A percentile compares a stretch with the other conserved stretches of the same genome.
phyloP scores from a whole-genome alignment of 2,113 vertebrate genomes.

The Hemicordylus capensis region DNA sequence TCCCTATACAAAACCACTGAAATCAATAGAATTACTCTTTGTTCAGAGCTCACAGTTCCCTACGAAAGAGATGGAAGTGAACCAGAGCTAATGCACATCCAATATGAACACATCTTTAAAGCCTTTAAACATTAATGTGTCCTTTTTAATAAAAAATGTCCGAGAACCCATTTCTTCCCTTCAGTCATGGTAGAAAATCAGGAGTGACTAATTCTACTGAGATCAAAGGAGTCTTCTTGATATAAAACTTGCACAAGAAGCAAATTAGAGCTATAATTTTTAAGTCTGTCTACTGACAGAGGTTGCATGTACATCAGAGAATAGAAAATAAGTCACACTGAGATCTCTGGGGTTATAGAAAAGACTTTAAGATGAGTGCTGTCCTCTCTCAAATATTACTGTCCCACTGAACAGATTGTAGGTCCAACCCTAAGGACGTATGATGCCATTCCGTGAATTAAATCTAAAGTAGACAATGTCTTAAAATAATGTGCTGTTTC shows the following conservation, averaged over 20 bases:
- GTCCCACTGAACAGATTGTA: neutral
- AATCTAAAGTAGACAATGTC: constrained; percentile 6
- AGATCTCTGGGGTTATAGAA: neutral
- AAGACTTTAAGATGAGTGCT: neutral
- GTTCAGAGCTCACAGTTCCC: neutral
- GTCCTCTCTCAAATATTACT: neutral
- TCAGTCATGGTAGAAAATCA: neutral
- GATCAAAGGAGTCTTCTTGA: neutral
- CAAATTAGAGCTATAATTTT: constrained; percentile 6
- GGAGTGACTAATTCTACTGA: neutral
- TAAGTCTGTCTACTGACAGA: constrained; percentile 13
- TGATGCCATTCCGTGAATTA: neutral
- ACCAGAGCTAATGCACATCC: neutral
- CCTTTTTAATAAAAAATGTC: constrained; percentile 8
- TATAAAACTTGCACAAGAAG: neutral
- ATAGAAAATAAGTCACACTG: neutral
- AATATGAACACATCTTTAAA: constrained; percentile 14
- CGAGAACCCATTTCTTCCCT: neutral
- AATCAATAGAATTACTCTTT: constrained; percentile 2
- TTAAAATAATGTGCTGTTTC: neutral
- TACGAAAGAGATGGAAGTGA: neutral
- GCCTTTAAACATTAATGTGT: constrained; percentile 3
- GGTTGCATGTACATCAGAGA: neutral
- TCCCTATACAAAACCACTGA: neutral
- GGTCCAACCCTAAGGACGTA: constrained; percentile 2